These are phyloP conservation scores for Sinodicranocentrus sp. DNA, from an alignment of 2,888 invertebrate genomes.

Conservation along the genomic window DNA sequence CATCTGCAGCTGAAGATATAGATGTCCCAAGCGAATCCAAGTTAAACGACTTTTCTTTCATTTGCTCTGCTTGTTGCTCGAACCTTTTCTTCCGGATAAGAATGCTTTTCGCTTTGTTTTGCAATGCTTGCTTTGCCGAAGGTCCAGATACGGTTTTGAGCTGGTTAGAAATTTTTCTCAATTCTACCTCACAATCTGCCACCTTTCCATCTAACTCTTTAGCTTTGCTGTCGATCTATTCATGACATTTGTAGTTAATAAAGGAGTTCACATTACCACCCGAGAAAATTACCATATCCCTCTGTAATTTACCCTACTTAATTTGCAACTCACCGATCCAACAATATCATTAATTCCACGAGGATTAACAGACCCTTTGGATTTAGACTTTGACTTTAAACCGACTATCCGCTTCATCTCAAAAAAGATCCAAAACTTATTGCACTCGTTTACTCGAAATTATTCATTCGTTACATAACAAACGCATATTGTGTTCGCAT, in stretches of 20 bases:
- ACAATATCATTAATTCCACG: slow-evolving; percentile 47
- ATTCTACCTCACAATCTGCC: slow-evolving; percentile 89
- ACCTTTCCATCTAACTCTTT: slow-evolving; percentile 97
- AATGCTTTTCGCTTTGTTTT: slow-evolving; percentile 96
- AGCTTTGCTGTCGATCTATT: slow-evolving; percentile 93
- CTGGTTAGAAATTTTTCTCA: slow-evolving; percentile 97
- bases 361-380: slow-evolving; percentile 8
- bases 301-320: too few relatives aligned
- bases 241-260: not conserved
- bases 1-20: slow-evolving; percentile 69
- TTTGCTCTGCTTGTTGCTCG: slow-evolving; percentile 63
- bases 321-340: slow-evolving; percentile 47
- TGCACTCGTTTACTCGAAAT: not conserved
- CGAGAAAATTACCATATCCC: not conserved
- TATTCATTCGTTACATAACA: not conserved
- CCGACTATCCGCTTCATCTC: slow-evolving; percentile 71
- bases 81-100: slow-evolving; percentile 84
- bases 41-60: slow-evolving; percentile 68
- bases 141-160: slow-evolving; percentile 98
- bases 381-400: slow-evolving; percentile 17
- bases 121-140: slow-evolving; percentile 93
- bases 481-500: too few relatives aligned
- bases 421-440: too few relatives aligned
- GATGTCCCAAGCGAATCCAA: slow-evolving; percentile 45
- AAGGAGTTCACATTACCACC: not conserved